Base-by-base conservation (phyloP, 2,888 invertebrate genomes). In the Drosophila putrida region DNA sequence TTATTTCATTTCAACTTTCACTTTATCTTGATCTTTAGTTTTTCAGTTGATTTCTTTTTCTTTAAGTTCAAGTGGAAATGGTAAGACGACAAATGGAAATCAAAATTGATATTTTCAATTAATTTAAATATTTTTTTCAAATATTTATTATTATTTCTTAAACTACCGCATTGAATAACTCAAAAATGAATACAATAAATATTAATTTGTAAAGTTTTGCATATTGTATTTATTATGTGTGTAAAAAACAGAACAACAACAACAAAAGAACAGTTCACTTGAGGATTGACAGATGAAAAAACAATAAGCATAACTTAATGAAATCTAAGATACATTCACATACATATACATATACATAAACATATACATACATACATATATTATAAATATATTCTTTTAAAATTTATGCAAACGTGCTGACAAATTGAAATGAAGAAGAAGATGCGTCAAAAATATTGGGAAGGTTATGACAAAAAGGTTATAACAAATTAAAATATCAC, bases 321-420 rank as follows among this genome's bases (percentile, higher is more conserved):
- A 72, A 75, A 66, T 59, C 62, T 60, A 63, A 67, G 63, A 66
- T 53, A 71, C 47, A 76, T 55, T 64, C 43, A 85, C 41, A 65
- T 25, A 66, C 15, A 65, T 33, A 58, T 8, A 54, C 43, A 50
- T 10, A 39, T 10, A 47, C 8, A 49, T 33, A 47, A 31, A 49
- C 11, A 49, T 20, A 49, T 20, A 74, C 64, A 68, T 62, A 64
- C 54, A 72, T 49, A 71, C 68, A 85, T 71, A 83, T 69, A 75
- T 72, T 75, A 83, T 78, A 67, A 80, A 89, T 87, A 86, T 88
- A 89, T 90, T 90, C 88, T 90, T 90, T 90, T 90, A 90, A 90
- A 85, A 90, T 89, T 85, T 89, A 89, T 74, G 87, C 75, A 74
- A 85, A 50, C 55, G 43, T 55, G 72, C 62, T 65, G 58, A 63